Conservation (phyloP, 2,797 vertebrate species). For the Chelon labrosus region DNA sequence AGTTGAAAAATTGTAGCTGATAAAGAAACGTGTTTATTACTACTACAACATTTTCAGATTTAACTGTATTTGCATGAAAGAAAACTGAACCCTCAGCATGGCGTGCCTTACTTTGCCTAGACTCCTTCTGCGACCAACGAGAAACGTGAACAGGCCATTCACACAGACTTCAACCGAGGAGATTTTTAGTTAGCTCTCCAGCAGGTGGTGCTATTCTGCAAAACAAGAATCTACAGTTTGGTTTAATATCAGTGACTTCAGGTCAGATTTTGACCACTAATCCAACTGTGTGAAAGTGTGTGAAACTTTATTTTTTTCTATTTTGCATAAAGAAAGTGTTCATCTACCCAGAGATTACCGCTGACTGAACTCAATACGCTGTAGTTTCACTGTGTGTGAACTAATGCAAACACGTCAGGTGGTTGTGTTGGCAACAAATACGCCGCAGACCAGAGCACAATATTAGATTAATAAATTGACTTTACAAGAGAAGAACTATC, state of each 20-base stretch:
- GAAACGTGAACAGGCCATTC: no score
- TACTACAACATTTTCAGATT: no score
- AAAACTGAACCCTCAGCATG: background rate
- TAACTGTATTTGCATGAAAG: background rate
- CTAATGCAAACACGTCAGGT: background rate
- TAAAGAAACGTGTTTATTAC: no score
- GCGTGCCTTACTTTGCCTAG: no score
- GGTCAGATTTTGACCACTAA: no score
- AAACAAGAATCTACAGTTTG: background rate
- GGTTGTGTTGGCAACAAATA: conserved; percentile 1
- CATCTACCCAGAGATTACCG: background rate
- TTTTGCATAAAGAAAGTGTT: background rate
- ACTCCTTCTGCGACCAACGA: background rate
- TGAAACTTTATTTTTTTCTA: background rate
- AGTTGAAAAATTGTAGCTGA: no score
- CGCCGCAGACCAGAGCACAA: background rate
- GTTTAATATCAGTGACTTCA: background rate
- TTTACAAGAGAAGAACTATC: conserved; percentile 1
- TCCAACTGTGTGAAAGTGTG: background rate
- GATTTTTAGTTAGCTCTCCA: background rate
- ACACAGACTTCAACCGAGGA: background rate
- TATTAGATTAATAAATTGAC: background rate
- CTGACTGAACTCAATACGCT: background rate
- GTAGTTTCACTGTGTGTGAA: background rate
- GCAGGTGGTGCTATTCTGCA: background rate